Evolutionary conservation across 1,140 invertebrate species (phyloP), one percentile per base, ranked within the genome.

Genomic region (Pseudomyrmex cubaensis): DNA sequence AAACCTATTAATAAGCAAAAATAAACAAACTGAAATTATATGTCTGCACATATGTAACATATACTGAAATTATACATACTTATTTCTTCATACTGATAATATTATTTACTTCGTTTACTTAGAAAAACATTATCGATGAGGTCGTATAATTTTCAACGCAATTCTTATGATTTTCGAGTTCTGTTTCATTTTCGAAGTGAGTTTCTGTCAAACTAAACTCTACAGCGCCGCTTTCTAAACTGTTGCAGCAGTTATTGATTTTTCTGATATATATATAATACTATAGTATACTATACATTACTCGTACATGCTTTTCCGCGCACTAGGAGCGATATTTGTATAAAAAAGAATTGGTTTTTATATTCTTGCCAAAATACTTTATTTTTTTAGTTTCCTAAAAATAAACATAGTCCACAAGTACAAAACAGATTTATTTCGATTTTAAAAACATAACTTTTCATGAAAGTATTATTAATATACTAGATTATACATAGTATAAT

Each of bases 211-310:
- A 5, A 35, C 35, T 35, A 35, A 35, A 70, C 57, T 84, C 66
- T 76, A 59, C 82, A 78, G 76, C 85, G 72, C 88, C 86, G 88
- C 88, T 87, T 84, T 88, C 88, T 89, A 70, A 89, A 77, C 44
- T 22, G 48, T 25, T 75, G 46, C 52, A 69, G 73, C 50, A 72
- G 59, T 86, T 89, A 89, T 89, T 89, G 88, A 89, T 89, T 89
- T 88, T 78, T 89, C 35, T 35, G 35, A 35, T 7, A 7, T 86
- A 25, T 86, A 25, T 48, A 35, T 25, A 50, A 20, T 20, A 13
- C 56, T 56, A 64, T 22, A 62, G n/a, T 10, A 56, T 7, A 1
- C 4, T 62, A 35, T 15, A 44, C 1, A 61, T 25, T 12, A 54
- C 66, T 12, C 2, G 13, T 9, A 8, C 50, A 48, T 56, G 20